These are phyloP conservation scores for Eptesicus fuscus DNA, from an alignment of 2,113 vertebrate genomes.

Conservation along the genomic window DNA sequence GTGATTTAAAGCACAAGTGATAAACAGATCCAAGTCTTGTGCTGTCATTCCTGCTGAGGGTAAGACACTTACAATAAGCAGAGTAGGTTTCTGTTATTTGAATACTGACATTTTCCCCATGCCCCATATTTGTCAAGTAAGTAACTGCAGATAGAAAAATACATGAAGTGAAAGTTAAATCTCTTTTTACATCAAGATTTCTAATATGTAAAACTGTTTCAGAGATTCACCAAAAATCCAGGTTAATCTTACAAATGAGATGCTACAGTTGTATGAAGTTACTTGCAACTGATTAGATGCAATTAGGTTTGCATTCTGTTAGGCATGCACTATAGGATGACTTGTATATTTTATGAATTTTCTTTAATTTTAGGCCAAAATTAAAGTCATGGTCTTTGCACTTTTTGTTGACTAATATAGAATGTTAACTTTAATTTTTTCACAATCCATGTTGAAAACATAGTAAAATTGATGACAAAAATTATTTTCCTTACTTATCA, in stretches of 20 bases:
- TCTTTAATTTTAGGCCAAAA: background rate
- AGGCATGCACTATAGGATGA: background rate
- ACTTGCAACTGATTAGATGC: background rate
- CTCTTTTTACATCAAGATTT: background rate
- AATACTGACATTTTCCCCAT: slow-evolving; percentile 15
- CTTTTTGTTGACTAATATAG: background rate
- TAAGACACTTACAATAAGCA: background rate
- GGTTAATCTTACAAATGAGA: background rate
- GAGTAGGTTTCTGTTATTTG: background rate
- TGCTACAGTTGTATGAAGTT: background rate
- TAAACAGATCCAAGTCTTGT: background rate
- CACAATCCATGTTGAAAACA: background rate
- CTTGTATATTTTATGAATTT: background rate
- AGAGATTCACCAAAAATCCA: background rate
- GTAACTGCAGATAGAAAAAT: background rate
- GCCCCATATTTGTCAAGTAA: background rate
- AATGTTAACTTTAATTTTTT: background rate
- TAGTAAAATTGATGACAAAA: background rate
- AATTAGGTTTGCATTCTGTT: background rate
- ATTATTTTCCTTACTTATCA: background rate
- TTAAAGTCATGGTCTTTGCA: background rate
- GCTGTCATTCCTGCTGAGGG: background rate
- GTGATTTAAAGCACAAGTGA: background rate
- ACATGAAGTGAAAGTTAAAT: background rate
- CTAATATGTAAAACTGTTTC: background rate